Percentiles rank a stretch among this genome's conserved stretches.
Evolutionary conservation across 2,888 invertebrate species (phyloP).

Genomic region (Empis livida): DNA sequence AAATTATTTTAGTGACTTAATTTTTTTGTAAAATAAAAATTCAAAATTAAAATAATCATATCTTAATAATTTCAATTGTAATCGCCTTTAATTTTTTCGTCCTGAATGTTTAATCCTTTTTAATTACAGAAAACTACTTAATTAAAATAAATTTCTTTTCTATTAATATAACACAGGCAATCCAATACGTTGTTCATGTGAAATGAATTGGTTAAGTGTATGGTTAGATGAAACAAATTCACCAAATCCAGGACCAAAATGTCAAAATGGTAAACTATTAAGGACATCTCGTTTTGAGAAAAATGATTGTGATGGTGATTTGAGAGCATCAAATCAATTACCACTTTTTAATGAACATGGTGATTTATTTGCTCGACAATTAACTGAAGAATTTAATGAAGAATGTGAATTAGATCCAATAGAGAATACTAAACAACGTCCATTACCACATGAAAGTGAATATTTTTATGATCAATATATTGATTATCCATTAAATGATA

Average conservation of each 20-base stretch:
- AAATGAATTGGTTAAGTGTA: slow-evolving; percentile 67
- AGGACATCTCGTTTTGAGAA: slow-evolving; percentile 57
- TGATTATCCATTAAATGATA: slow-evolving; percentile 58
- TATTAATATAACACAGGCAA: slow-evolving; percentile 48
- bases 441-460: slow-evolving; percentile 63
- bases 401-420: slow-evolving; percentile 34
- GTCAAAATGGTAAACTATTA: slow-evolving; percentile 64
- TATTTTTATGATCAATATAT: slow-evolving; percentile 74
- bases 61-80: too few relatives aligned
- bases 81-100: too few relatives aligned
- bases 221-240: slow-evolving; percentile 67
- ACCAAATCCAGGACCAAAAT: slow-evolving; percentile 54
- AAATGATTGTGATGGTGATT: slow-evolving; percentile 47
- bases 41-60: too few relatives aligned
- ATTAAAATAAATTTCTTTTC: too few relatives aligned
- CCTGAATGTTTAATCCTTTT: too few relatives aligned
- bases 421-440: slow-evolving; percentile 39
- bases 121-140: too few relatives aligned
- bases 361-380: slow-evolving; percentile 45
- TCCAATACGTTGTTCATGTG: slow-evolving; percentile 70
- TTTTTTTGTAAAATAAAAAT: too few relatives aligned
- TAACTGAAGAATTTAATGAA: slow-evolving; percentile 40
- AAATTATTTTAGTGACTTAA: slow-evolving; percentile 6
- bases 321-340: slow-evolving; percentile 35
- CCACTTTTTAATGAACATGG: slow-evolving; percentile 56